Percentiles rank a stretch among this genome's conserved stretches.
These are phyloP conservation scores for Beris morrisii DNA, from an alignment of 2,888 invertebrate species.

Conservation along the genomic window DNA sequence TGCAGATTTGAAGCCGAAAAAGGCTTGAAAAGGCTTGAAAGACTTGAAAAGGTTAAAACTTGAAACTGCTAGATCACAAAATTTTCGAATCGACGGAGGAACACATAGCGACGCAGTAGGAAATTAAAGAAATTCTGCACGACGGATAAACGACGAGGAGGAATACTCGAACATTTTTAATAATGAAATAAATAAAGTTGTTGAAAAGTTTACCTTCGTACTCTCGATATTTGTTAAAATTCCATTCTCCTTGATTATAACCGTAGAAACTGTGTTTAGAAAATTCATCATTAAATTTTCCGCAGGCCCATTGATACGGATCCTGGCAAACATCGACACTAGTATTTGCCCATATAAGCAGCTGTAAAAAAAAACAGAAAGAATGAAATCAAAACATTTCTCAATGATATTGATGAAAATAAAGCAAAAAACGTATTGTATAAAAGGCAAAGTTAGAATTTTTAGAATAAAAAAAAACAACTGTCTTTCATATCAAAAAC, in stretches of 20 bases:
- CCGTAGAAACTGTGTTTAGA: constrained; percentile 51
- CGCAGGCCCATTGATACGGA: constrained; percentile 55
- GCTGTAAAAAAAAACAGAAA: constrained; percentile 37
- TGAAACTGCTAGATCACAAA: too few species aligned
- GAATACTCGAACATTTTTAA: neutral
- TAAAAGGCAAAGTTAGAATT: too few species aligned
- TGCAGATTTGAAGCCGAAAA: too few species aligned
- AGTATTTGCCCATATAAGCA: constrained; percentile 53
- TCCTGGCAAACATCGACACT: constrained; percentile 51
- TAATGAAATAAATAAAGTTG: neutral
- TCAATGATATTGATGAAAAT: too few species aligned
- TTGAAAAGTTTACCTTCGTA: constrained; percentile 49
- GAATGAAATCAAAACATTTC: neutral
- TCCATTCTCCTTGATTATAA: constrained; percentile 54
- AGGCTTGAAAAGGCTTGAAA: too few species aligned
- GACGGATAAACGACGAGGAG: too few species aligned
- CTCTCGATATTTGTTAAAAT: constrained; percentile 53
- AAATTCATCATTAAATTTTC: constrained; percentile 53
- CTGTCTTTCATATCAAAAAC: too few species aligned
- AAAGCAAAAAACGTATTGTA: too few species aligned
- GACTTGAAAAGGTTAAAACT: too few species aligned
- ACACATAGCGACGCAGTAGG: too few species aligned
- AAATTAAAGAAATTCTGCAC: neutral
- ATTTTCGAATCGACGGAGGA: too few species aligned
- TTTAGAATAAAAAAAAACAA: too few species aligned